Evolutionary conservation across 2,888 invertebrate species (phyloP), one percentile per base, ranked within the genome.

Genomic region (Sisyra nigra): DNA sequence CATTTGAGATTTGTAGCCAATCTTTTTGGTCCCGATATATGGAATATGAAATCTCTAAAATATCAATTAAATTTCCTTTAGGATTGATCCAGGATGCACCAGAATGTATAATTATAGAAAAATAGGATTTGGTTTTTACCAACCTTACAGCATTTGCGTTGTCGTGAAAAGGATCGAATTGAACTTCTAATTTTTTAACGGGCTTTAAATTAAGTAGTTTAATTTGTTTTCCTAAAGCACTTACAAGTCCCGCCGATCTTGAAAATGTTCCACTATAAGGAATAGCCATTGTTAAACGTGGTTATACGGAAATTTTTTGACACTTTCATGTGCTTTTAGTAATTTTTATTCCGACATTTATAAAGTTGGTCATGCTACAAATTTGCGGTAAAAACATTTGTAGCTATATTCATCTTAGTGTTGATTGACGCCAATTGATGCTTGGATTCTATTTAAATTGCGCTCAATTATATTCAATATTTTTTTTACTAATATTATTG

Each of bases 121-220:
- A 9, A 17, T 9, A 15, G 13, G 11, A 29, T 24, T 7, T 19
- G 32, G 18, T 32, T 38, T 15, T 10, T 37, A 48, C 55, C 56
- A 58, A 71, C 71, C 71, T 67, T 47, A 69, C 68, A 39, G 67
- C 71, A 47, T 64, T 66, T 45, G 78, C 77, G 62, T 79, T 77
- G 52, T 76, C 69, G 52, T 76, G 71, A 61, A 89, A 89, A 3
- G 91, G 89, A 65, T 91, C 89, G 56, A 89, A 88, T 62, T 78
- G 76, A 41, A 87, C 74, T 41, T 74, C 72, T 46, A 91, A 73
- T 61, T 74, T 72, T 54, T 80, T 80, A 1, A 84, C 80, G 35
- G 84, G 84, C 59, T 83, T 83, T 46, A 89, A 67, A 67, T 81
- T 84, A 8, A 89, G 61, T 48, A 59, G 54, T 57, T 68, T 75